A percentile compares a stretch with the other conserved stretches of the same genome.
phyloP scores from a whole-genome alignment of 2,888 invertebrate genomes.

The Phalera bucephala region DNA sequence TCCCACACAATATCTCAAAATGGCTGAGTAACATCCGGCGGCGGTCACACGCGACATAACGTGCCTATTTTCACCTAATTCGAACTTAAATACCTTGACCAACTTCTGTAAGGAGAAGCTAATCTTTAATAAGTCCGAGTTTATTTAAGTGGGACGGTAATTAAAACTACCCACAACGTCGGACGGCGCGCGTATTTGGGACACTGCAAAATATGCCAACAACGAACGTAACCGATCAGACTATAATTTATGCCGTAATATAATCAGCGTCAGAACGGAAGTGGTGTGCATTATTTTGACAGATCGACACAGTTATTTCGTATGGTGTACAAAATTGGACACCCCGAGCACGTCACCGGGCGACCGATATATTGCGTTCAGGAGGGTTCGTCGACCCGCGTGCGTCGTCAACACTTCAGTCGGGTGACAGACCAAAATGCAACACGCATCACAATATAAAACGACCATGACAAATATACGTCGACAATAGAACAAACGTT shows the following conservation, averaged over 20 bases:
- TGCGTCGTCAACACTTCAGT: conserved; percentile 40
- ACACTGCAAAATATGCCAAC: conserved; percentile 17
- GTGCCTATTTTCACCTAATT: conserved; percentile 58
- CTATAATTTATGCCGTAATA: conserved; percentile 27
- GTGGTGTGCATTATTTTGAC: conserved; percentile 40
- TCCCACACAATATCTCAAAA: conserved; percentile 59
- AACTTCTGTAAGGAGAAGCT: conserved; percentile 39
- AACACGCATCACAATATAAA: conserved; percentile 61
- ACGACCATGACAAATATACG: conserved; percentile 51
- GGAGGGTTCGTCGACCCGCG: conserved; percentile 66
- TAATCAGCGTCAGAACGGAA: conserved; percentile 21
- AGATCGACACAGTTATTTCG: conserved; percentile 39
- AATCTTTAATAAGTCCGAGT: conserved; percentile 32
- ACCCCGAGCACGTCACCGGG: conserved; percentile 48
- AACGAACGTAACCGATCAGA: conserved; percentile 13
- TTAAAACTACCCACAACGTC: conserved; percentile 43
- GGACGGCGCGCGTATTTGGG: conserved; percentile 6
- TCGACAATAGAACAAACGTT: conserved; percentile 76
- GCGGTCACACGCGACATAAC: conserved; percentile 43
- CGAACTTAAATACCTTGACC: conserved; percentile 55
- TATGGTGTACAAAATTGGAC: conserved; percentile 47
- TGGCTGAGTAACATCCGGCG: conserved; percentile 50
- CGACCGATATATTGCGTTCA: conserved; percentile 52
- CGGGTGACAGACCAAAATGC: conserved; percentile 39
- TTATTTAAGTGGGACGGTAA: conserved; percentile 28